phyloP scores from a whole-genome alignment of 2,888 invertebrate species.

The Polydesmus complanatus region DNA sequence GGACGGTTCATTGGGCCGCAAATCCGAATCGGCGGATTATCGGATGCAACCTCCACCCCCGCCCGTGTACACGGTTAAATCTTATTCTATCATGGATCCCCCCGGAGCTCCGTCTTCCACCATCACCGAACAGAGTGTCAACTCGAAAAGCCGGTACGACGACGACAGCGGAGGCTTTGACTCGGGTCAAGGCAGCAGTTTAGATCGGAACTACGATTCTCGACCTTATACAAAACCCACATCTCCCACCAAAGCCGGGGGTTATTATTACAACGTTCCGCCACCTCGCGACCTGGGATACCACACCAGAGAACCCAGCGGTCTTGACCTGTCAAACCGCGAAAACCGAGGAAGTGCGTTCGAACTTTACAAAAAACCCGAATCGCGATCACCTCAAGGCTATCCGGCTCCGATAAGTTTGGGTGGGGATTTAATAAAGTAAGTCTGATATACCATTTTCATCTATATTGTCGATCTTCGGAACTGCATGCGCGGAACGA shows the following conservation, averaged over 20 bases:
- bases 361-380: slow-evolving; percentile 78
- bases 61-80: slow-evolving; percentile 19
- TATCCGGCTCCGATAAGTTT: slow-evolving; percentile 14
- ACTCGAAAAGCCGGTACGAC: slow-evolving; percentile 17
- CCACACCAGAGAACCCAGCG: slow-evolving; percentile 37
- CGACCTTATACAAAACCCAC: slow-evolving; percentile 9
- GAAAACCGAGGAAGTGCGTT: slow-evolving; percentile 90
- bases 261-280: slow-evolving; percentile 41
- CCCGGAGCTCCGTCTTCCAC: slow-evolving; percentile 19
- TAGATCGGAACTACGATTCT: slow-evolving; percentile 35
- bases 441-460: slow-evolving; percentile 1
- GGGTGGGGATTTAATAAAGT: slow-evolving; percentile 14
- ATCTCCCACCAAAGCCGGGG: slow-evolving; percentile 24
- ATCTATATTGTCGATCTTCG: not conserved
- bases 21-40: slow-evolving; percentile 9
- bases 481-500: no score
- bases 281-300: slow-evolving; percentile 23
- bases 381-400: slow-evolving; percentile 25
- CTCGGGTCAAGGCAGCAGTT: slow-evolving; percentile 38
- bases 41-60: slow-evolving; percentile 16
- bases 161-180: slow-evolving; percentile 30
- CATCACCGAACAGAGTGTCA: slow-evolving; percentile 17
- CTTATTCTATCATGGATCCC: slow-evolving; percentile 20
- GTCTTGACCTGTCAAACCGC: slow-evolving; percentile 53
- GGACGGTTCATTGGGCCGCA: slow-evolving; percentile 19